Conservation (phyloP, 2,113 vertebrate species). For the Cervus canadensis region DNA sequence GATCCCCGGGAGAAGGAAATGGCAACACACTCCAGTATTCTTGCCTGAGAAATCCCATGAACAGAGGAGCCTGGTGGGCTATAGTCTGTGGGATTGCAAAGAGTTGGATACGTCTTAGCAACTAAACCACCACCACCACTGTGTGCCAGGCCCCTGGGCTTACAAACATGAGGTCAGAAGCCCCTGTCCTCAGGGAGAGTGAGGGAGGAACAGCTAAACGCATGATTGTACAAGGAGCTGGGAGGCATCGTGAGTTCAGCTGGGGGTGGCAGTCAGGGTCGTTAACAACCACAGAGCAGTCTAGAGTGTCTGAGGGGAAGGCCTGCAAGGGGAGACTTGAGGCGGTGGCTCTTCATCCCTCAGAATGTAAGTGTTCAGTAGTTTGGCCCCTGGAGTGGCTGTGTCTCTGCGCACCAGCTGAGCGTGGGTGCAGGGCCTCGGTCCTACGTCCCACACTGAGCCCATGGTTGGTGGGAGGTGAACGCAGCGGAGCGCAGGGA, state of each 20-base stretch:
- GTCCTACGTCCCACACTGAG: neutral
- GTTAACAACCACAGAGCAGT: neutral
- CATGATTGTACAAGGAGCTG: neutral
- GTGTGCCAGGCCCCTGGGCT: neutral
- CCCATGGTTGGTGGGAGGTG: neutral
- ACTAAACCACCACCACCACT: neutral
- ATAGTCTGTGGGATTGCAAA: neutral
- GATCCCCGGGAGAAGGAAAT: neutral
- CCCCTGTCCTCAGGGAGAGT: neutral
- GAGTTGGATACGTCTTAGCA: neutral
- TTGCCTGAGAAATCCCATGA: neutral
- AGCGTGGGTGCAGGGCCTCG: neutral
- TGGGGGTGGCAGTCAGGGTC: neutral
- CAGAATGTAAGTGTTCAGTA: neutral
- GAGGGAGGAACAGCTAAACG: neutral
- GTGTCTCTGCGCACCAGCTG: accelerated
- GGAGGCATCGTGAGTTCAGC: neutral
- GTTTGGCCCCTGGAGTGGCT: neutral
- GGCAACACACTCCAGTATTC: neutral
- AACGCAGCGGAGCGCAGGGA: neutral
- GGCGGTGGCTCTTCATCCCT: neutral
- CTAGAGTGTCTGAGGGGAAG: neutral
- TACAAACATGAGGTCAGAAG: neutral
- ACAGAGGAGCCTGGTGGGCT: neutral
- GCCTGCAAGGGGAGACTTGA: neutral